phyloP scores from a whole-genome alignment of 1,140 invertebrate genomes.

The Lysiphlebus fabarum region DNA sequence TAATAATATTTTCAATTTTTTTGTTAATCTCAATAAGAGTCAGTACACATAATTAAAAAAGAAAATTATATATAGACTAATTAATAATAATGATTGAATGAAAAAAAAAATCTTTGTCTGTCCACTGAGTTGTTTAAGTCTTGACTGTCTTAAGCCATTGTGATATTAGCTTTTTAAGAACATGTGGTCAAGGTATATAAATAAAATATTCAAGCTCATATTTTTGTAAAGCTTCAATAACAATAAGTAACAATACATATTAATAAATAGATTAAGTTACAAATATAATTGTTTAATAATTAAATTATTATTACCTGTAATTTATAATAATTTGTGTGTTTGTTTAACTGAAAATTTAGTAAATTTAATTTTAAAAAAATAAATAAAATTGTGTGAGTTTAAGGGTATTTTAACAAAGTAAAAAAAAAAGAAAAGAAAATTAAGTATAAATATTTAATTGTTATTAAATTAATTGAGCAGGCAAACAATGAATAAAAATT shows the following conservation, averaged over 20 bases:
- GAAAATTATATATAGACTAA: too few relatives aligned
- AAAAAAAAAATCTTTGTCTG: not conserved
- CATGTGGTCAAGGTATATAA: slow-evolving; percentile 33
- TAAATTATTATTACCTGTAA: not conserved
- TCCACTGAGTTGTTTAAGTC: slow-evolving; percentile 28
- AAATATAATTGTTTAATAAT: slow-evolving; percentile 1
- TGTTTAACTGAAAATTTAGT: too few relatives aligned
- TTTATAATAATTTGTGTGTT: too few relatives aligned
- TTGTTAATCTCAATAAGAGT: not conserved
- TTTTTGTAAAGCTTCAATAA: too few relatives aligned
- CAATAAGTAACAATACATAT: slow-evolving; percentile 29
- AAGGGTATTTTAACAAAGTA: too few relatives aligned
- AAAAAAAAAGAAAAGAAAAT: too few relatives aligned
- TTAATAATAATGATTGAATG: not conserved
- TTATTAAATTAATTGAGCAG: too few relatives aligned
- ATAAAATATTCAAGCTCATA: slow-evolving; percentile 3
- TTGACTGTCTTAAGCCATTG: slow-evolving; percentile 49
- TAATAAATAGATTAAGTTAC: slow-evolving; percentile 21
- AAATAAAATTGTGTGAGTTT: too few relatives aligned
- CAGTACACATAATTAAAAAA: not conserved
- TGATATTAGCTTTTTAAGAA: slow-evolving; percentile 50
- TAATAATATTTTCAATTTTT: not conserved
- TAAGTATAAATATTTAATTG: too few relatives aligned
- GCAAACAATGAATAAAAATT: too few relatives aligned
- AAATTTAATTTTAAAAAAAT: too few relatives aligned